Percentiles rank a stretch among this genome's conserved stretches.
Conservation (phyloP, 2,888 invertebrate genomes). For the Cabera pusaria region DNA sequence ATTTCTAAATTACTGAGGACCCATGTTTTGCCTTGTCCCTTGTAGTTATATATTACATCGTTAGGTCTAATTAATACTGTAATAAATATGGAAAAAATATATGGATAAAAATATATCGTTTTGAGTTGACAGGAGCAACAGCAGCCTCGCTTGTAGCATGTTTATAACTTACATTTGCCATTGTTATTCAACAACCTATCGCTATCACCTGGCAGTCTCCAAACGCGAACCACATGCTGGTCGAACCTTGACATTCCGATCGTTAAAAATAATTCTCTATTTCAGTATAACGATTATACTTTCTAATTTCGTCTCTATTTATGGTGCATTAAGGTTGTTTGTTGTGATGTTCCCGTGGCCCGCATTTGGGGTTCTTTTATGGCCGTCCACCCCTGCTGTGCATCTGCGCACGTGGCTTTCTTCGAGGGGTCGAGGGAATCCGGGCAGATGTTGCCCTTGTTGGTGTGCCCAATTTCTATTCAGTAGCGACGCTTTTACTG, state of each 20-base stretch:
- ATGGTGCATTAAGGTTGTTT: constrained; percentile 45
- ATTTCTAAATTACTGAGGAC: no score
- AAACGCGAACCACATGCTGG: constrained; percentile 71
- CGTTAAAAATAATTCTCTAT: constrained; percentile 80
- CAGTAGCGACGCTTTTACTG: constrained; percentile 24
- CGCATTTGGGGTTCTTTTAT: constrained; percentile 75
- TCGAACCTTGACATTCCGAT: constrained; percentile 79
- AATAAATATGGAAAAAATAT: no score
- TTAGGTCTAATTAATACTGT: no score
- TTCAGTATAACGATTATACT: constrained; percentile 49
- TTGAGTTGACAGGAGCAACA: no score
- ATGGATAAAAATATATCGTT: no score
- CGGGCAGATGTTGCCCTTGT: constrained; percentile 68
- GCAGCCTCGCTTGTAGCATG: no score
- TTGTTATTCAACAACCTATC: constrained; percentile 39
- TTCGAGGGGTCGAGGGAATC: constrained; percentile 48
- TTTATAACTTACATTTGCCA: constrained; percentile 9
- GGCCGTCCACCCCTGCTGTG: constrained; percentile 72
- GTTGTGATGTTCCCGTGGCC: constrained; percentile 41
- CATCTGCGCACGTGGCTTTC: constrained; percentile 69
- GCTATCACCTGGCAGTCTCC: constrained; percentile 65
- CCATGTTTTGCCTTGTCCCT: no score
- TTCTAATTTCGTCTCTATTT: constrained; percentile 50
- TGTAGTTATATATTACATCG: no score
- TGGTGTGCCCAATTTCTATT: constrained; percentile 51